Base-by-base conservation (phyloP, 2,888 invertebrate genomes). In the Idaea biselata region DNA sequence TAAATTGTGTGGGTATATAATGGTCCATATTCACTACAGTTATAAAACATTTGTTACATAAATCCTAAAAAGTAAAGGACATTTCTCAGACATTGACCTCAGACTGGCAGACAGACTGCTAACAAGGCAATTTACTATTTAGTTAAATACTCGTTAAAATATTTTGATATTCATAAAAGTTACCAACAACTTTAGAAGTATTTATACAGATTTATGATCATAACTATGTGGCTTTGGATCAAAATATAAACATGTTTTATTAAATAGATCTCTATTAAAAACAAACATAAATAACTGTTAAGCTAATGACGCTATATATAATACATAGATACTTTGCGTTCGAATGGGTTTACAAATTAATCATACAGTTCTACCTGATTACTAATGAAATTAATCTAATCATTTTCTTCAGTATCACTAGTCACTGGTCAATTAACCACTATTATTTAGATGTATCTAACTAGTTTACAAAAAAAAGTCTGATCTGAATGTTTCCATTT, bases 1-100 rank as follows among this genome's bases (percentile, higher is more conserved):
- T 67, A 56, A 58, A 66, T 64, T 60, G 62, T 67, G 32, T 32
- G 11, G 57, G 66, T 58, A 61, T 65, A 58, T 63, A 68, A 69
- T 69, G 59, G 25, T 25, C 25, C 3, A 5, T 25, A 25, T 25
- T 5, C 25, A 25, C 25, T n/a, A 5, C 25, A 25, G 25, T 25
- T 25, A 25, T 5, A 25, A 25, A 25, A 25, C 25, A 25, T 25
- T 25, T 25, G 5, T 25, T 25, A 25, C 5, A 25, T 25, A 25
- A 3, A 25, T 25, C 25, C 25, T 25, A 25, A 5, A 25, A 25
- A 25, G 25, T 25, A 25, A 25, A 62, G 67, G 69, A 63, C 62
- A 56, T 55, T 17, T 11, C 53, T 31, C 63, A 60, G 62, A 58
- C 66, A 61, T 17, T 65, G 66, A 68, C 65, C 66, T 68, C 61